phyloP scores from a whole-genome alignment of 2,113 vertebrate genomes.

The Pollachius pollachius region DNA sequence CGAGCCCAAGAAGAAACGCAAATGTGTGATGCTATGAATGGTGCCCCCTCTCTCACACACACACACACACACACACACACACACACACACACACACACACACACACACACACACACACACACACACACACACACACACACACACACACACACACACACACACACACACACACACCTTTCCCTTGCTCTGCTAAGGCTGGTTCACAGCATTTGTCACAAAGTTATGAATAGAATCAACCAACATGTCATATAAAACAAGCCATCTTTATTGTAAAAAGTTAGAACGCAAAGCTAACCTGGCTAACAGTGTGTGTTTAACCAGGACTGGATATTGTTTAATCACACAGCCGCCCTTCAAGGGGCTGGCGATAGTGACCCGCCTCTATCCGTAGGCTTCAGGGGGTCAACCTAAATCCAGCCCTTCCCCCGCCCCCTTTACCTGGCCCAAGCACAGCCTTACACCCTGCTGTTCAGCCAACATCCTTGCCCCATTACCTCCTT shows the following conservation, averaged over 20 bases:
- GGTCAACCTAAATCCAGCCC: not conserved
- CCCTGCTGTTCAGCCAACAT: constrained; percentile 20
- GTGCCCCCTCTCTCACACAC: constrained; percentile 48
- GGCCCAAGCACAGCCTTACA: not conserved
- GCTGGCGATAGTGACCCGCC: no score
- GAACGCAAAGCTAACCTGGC: constrained; percentile 14
- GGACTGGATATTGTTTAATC: no score
- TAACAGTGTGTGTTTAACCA: no score
- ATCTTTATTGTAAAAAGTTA: not conserved
- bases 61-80: constrained; percentile 5
- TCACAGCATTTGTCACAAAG: constrained; percentile 53
- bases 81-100: constrained; percentile 13
- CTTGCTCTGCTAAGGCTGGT: constrained; percentile 70
- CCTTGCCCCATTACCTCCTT: not conserved
- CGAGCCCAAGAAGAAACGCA: constrained; percentile 99
- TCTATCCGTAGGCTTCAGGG: no score
- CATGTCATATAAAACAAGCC: constrained; percentile 65
- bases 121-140: constrained; percentile 18
- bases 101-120: constrained; percentile 26
- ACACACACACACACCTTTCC: constrained; percentile 21
- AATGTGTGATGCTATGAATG: constrained; percentile 98
- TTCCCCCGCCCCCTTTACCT: not conserved
- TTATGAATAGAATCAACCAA: constrained; percentile 48
- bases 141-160: not conserved
- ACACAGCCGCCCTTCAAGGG: no score